Conservation (phyloP, 2,888 invertebrate genomes). For the Leptarthrus brevirostris region DNA sequence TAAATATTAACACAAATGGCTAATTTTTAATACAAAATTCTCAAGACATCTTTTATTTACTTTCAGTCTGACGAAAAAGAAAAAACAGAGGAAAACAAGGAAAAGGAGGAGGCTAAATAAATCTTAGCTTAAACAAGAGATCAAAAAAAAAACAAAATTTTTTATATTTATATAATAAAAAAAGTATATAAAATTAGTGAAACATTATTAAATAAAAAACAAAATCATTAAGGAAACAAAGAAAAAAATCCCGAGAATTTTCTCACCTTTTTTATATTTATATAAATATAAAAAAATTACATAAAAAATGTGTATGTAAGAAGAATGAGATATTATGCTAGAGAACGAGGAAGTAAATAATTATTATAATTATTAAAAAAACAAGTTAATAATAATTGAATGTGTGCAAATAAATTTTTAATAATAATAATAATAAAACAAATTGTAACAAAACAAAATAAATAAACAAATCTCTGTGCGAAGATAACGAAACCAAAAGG, state of each 20-base stretch:
- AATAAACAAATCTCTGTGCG: neutral
- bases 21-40: too few relatives aligned
- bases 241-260: conserved; percentile 30
- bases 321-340: neutral
- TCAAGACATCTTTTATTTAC: too few relatives aligned
- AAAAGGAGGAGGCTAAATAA: conserved; percentile 71
- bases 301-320: conserved; percentile 40
- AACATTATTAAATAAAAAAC: conserved; percentile 33
- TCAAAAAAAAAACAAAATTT: conserved; percentile 42
- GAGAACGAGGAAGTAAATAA: conserved; percentile 22
- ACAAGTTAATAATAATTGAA: conserved; percentile 23
- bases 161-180: conserved; percentile 48
- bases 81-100: conserved; percentile 78
- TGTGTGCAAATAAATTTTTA: conserved; percentile 47
- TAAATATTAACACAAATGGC: too few relatives aligned
- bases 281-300: conserved; percentile 46
- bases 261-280: conserved; percentile 46
- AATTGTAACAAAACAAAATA: conserved; percentile 15
- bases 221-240: conserved; percentile 37
- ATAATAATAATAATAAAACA: conserved; percentile 27
- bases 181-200: conserved; percentile 45
- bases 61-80: conserved; percentile 84
- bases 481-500: conserved; percentile 3
- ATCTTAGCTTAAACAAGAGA: conserved; percentile 34
- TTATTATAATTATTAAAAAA: conserved; percentile 34